Percentiles rank a stretch among this genome's conserved stretches.
These are phyloP conservation scores for Phrynocephalus versicolor DNA, from an alignment of 2,113 vertebrate genomes.

Conservation along the genomic window DNA sequence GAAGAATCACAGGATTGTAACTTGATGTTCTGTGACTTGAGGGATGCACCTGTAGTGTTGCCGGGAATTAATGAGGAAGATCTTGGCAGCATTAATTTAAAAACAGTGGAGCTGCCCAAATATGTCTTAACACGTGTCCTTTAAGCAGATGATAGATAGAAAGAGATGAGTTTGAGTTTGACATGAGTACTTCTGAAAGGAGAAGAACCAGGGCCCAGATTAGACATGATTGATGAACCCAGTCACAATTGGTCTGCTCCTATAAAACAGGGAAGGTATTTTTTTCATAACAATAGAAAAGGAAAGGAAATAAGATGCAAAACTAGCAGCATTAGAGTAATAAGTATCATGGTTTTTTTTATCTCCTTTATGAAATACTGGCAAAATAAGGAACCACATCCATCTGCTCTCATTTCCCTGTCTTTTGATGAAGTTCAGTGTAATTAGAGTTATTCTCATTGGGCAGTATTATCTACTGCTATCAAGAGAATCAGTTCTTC, in stretches of 20 bases:
- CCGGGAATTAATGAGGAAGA: conserved; percentile 53
- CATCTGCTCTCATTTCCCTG: neutral
- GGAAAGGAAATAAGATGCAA: neutral
- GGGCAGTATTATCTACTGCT: neutral
- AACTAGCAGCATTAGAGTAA: neutral
- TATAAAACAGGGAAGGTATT: neutral
- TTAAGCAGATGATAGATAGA: conserved; percentile 36
- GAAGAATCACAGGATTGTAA: conserved; percentile 56
- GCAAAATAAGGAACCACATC: neutral
- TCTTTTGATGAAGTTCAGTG: neutral
- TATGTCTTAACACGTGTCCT: conserved; percentile 14
- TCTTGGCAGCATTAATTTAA: conserved; percentile 41
- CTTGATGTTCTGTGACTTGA: conserved; percentile 34
- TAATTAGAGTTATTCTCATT: neutral
- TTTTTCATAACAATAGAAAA: neutral
- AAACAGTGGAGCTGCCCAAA: conserved; percentile 20
- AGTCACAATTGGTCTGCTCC: neutral
- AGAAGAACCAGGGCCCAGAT: neutral
- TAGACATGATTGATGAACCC: neutral
- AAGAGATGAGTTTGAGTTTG: conserved; percentile 22
- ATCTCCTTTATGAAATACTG: neutral
- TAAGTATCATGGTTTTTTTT: neutral
- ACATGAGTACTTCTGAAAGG: neutral
- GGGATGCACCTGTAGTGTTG: conserved; percentile 62
- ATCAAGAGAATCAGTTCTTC: too few relatives aligned